Conservation (phyloP, 2,113 vertebrate species). For the Burhinus bistriatus region DNA sequence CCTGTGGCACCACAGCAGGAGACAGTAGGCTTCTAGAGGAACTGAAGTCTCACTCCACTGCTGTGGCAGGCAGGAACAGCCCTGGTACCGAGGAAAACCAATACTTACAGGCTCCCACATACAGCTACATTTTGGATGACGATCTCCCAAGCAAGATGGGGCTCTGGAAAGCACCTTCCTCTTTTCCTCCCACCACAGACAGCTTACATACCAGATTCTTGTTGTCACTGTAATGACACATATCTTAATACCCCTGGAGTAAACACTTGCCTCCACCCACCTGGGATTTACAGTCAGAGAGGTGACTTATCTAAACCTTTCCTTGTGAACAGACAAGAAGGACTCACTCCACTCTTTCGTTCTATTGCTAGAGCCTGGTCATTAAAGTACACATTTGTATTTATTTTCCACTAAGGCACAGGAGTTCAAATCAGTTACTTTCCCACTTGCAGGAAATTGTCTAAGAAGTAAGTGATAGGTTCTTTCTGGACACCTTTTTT, state of each 20-base stretch:
- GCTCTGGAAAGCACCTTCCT: background rate
- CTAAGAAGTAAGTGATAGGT: background rate
- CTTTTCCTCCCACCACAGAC: background rate
- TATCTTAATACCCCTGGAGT: background rate
- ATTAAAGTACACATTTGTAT: background rate
- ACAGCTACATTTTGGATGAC: background rate
- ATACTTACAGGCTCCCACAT: background rate
- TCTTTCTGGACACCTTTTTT: background rate
- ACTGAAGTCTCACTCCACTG: background rate
- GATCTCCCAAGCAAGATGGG: background rate
- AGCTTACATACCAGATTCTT: accelerated
- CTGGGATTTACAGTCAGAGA: background rate
- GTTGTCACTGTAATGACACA: background rate
- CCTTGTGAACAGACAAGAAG: background rate
- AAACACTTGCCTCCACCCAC: background rate
- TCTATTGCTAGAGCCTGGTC: background rate
- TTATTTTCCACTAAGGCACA: background rate
- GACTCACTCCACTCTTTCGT: background rate
- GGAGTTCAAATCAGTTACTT: background rate
- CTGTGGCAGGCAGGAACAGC: background rate
- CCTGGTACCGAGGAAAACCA: background rate
- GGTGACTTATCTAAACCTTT: background rate
- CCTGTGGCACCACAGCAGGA: background rate
- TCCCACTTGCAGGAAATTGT: background rate
- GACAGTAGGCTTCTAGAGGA: background rate